Evolutionary conservation across 2,113 vertebrate genomes (phyloP), one percentile per base, ranked within the genome.

Genomic region (Oryzias javanicus): DNA sequence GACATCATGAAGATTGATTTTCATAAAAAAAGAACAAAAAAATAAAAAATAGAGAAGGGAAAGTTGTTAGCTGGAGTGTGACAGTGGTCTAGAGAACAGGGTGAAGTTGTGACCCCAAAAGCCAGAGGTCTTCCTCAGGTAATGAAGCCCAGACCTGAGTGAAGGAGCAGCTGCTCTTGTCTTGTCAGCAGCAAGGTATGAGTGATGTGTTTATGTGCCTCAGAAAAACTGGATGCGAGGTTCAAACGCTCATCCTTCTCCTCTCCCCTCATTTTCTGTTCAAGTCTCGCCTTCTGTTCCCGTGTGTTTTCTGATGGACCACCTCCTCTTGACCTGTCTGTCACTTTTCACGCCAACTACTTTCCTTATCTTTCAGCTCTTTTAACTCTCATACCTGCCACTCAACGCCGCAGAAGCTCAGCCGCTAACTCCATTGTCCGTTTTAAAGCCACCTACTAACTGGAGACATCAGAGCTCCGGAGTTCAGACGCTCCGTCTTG

Each of bases 1-100:
- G 82, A 81, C 80, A 87, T 88, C 77, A 89, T 60, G 67, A 82
- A 75, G 72, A 87, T 78, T 83, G 83, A 86, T 86, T 78, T 82
- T 85, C 83, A 87, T 76, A 61, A 72, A 72, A 74, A 73, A 74
- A 57, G 35, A 60, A 78, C 53, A 67, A 59, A 48, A 47, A 57
- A 72, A 50, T 59, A 64, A 49, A 76, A 61, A 61, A 41, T 53
- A 61, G 24, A 14, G 25, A 52, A 55, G 49, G 54, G 49, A 20
- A 53, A 76, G 79, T 57, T 75, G 64, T 65, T 55, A 41, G 67
- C 47, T 22, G 49, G 63, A 78, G 72, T 59, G 52, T 70, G 62
- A 40, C 44, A 47, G 55, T 19, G 55, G 40, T 60, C 22, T 42
- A 55, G 6, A 2, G 8, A 20, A 48, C 41, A 3, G 53, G 58